These are phyloP conservation scores for Dendrolimus pini DNA, from an alignment of 2,888 invertebrate genomes.

Conservation along the genomic window DNA sequence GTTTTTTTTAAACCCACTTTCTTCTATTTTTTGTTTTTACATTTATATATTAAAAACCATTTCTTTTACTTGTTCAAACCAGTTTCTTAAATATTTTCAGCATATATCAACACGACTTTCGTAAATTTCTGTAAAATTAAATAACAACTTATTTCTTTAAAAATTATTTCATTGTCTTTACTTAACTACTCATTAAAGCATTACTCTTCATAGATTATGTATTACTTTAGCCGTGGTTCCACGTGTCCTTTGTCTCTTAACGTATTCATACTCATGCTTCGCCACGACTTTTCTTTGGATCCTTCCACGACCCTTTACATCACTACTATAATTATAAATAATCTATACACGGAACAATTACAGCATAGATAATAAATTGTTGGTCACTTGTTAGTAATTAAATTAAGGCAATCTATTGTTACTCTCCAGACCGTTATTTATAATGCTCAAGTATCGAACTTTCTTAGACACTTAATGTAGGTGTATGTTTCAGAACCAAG, in stretches of 20 bases:
- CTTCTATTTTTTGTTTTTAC: neutral
- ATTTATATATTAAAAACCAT: neutral
- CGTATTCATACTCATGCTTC: constrained; percentile 45
- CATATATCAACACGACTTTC: constrained; percentile 1
- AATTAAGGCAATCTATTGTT: too few relatives aligned
- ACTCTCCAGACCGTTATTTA: too few relatives aligned
- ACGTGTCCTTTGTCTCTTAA: constrained; percentile 21
- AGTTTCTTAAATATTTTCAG: constrained; percentile 3
- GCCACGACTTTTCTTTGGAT: constrained; percentile 35
- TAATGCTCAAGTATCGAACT: neutral
- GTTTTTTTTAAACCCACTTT: neutral
- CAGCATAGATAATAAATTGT: neutral
- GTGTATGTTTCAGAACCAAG: constrained; percentile 84
- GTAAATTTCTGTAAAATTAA: neutral
- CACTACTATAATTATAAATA: constrained; percentile 18
- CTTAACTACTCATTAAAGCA: constrained; percentile 9
- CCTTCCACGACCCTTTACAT: constrained; percentile 32
- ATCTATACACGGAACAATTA: neutral
- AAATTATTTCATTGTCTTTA: constrained; percentile 7
- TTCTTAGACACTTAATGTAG: neutral
- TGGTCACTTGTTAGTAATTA: neutral
- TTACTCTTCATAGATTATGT: constrained; percentile 10
- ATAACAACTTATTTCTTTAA: neutral
- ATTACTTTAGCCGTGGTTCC: constrained; percentile 3
- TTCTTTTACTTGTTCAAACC: neutral